Evolutionary conservation across 1,140 invertebrate genomes (phyloP), one percentile per base, ranked within the genome.

Genomic region (Bactericera cockerelli): DNA sequence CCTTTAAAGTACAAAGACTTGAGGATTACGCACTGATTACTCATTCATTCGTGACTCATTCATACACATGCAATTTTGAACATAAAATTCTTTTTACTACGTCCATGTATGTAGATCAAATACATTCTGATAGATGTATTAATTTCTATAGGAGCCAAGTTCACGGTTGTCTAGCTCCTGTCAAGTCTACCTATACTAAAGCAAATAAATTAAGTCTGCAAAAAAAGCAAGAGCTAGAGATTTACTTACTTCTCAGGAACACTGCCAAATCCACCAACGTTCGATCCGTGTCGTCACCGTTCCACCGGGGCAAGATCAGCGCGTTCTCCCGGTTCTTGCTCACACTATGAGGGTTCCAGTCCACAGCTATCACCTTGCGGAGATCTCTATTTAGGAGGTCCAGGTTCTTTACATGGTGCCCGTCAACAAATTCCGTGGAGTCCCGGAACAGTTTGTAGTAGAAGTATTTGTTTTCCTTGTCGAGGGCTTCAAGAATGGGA

Each of bases 381-480:
- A 98, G 75, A 76, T 99, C 94, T 60, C 97, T 78, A 70, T 99
- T 99, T 6, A 99, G 74, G 65, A 87, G 87, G 65, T 87, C 84
- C 55, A 99, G 75, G 75, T 98, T 94, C 76, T 99, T 99, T 0
- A 98, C 83, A 73, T 98, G 95, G 66, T 91, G 83, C 0, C 95
- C 94, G 70, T 97, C 83, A 54, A 88, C 80, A 73, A 98, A 99
- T 67, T 92, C 84, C 1, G 97, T 99, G 1, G 95, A 89, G 76
- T 99, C 96, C 66, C 94, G 76, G 61, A 94, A 94, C 57, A 99
- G 72, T 64, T 89, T 81, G 70, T 96, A 98, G 74, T 88, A 87
- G 58, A 99, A 89, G 60, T 80, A 83, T 26, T 79, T 78, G 69
- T 98, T 86, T 1, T 49, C 42, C 19, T 90, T 89, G 75, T 99